A percentile compares a stretch with the other conserved stretches of the same genome.
Conservation (phyloP, 2,888 invertebrate genomes). For the Plemyria rubiginata region DNA sequence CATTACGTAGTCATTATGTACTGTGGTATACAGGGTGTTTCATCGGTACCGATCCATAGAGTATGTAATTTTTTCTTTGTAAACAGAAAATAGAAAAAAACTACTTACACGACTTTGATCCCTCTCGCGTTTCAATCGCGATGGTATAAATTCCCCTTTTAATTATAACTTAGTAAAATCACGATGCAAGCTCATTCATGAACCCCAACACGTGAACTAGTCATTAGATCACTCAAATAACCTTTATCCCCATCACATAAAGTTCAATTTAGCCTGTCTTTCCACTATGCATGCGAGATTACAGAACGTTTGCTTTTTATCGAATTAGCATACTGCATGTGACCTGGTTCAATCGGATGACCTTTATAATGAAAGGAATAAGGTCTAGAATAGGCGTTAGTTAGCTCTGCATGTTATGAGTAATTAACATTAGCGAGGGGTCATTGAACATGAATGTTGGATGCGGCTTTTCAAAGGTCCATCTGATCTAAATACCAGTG, state of each 20-base stretch:
- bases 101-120: too few relatives aligned
- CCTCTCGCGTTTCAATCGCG: background rate
- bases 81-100: too few relatives aligned
- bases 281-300: slow-evolving; percentile 26
- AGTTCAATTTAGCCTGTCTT: slow-evolving; percentile 13
- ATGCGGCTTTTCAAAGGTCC: slow-evolving; percentile 33
- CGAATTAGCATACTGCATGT: slow-evolving; percentile 66
- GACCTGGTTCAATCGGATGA: slow-evolving; percentile 51
- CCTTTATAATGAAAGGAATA: slow-evolving; percentile 31
- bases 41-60: too few relatives aligned
- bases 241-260: slow-evolving; percentile 7
- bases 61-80: too few relatives aligned
- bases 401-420: slow-evolving; percentile 19
- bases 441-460: slow-evolving; percentile 40
- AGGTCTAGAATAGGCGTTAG: slow-evolving; percentile 29
- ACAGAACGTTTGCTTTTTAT: slow-evolving; percentile 54
- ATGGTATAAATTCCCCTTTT: background rate
- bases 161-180: slow-evolving; percentile 1
- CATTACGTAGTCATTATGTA: background rate
- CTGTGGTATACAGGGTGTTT: too few relatives aligned
- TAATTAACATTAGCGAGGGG: slow-evolving; percentile 40
- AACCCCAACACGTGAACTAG: slow-evolving; percentile 21
- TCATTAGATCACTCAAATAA: slow-evolving; percentile 10
- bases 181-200: slow-evolving; percentile 8
- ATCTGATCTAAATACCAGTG: slow-evolving; percentile 26